Conservation (phyloP, 2,888 invertebrate genomes). For the Diaprepes abbreviatus region DNA sequence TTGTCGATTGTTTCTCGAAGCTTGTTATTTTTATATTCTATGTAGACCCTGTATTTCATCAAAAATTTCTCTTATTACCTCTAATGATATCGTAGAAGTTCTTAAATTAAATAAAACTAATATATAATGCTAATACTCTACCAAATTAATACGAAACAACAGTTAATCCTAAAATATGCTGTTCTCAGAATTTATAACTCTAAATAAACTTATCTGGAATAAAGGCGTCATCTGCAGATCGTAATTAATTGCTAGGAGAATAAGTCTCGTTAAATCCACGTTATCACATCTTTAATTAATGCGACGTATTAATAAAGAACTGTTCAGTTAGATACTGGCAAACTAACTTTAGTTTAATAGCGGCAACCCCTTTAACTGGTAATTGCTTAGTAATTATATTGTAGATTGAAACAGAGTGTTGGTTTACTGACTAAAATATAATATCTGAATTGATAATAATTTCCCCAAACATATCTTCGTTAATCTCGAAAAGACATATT, state of each 20-base stretch:
- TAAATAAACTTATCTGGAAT: slow-evolving; percentile 20
- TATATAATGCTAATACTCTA: too few species aligned
- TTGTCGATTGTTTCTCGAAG: too few species aligned
- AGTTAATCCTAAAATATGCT: not conserved
- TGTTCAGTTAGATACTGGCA: slow-evolving; percentile 24
- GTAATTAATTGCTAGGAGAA: slow-evolving; percentile 33
- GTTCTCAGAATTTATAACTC: not conserved
- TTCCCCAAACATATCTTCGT: not conserved
- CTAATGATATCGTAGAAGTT: too few species aligned
- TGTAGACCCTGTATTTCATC: too few species aligned
- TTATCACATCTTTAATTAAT: slow-evolving; percentile 36
- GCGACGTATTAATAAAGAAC: slow-evolving; percentile 32
- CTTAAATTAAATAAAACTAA: too few species aligned
- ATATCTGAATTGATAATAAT: not conserved
- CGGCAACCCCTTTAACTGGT: slow-evolving; percentile 17
- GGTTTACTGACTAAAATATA: not conserved
- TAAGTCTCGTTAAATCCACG: slow-evolving; percentile 29
- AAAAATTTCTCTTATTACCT: too few species aligned
- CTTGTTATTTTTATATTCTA: too few species aligned
- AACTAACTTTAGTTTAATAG: slow-evolving; percentile 31
- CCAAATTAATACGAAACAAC: too few species aligned
- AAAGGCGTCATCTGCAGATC: slow-evolving; percentile 32
- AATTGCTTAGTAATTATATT: slow-evolving; percentile 27
- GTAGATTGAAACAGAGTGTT: not conserved
- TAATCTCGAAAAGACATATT: too few species aligned